Evolutionary conservation across 2,113 vertebrate species (phyloP), one percentile per base, ranked within the genome.

Genomic region (Sander lucioperca): DNA sequence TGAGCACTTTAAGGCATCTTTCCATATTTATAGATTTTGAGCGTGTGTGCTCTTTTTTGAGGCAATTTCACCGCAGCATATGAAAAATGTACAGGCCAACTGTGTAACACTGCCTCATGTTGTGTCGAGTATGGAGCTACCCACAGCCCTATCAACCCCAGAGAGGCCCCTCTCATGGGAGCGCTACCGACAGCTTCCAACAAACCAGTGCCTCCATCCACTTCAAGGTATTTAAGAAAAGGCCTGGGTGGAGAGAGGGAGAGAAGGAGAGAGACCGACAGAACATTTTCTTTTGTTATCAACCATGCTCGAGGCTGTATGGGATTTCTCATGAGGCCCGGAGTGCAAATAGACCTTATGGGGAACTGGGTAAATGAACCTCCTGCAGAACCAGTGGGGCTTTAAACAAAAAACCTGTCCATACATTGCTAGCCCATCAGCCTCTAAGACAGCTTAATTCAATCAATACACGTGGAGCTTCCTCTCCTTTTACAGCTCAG

Each of bases 181-280:
- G 89, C 72, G 36, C 58, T 57, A 54, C 89, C 77, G 81, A 93
- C 87, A 90, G 91, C 84, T 87, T 83, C 87, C 80, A 73, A 61
- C 88, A 89, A 77, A 89, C 88, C 84, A 71, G 39, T 53, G 72
- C 74, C 85, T 86, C 79, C 56, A 78, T 90, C 57, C 78, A 76
- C 86, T 88, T 87, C 70, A 81, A 88, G 84, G 84, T 89, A 70
- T 89, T 93, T 92, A 86, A 91, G 85, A 91, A 93, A 93, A 91
- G 87, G 77, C 75, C 75, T 30, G 27, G 33, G 64, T 85, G 84
- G 76, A 82, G 27, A 67, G 65, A 68, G 61, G 19, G n/a, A 30
- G 23, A 9, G 19, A 47, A 23, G n/a, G 51, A 25, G 23, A 53
- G 68, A 80, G 25, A 25, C 61, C 16, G 6, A 82, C 21, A 45